Evolutionary conservation across 2,888 invertebrate species (phyloP).

Genomic region (Dynastes tityus): DNA sequence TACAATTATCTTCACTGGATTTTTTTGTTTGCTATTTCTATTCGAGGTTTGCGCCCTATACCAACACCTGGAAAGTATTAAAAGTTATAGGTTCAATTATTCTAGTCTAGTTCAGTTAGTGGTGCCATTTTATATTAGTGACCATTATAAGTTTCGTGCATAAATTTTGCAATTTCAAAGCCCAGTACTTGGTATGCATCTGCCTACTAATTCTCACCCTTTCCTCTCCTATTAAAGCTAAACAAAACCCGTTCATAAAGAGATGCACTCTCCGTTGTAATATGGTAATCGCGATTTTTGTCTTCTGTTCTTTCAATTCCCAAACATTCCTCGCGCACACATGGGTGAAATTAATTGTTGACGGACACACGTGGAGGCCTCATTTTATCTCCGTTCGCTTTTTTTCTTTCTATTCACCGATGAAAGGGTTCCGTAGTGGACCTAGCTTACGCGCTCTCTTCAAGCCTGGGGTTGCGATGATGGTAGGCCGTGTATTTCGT

Average conservation of each 20-base stretch:
- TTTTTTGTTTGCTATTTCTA: too few species aligned
- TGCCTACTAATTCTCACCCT: slow-evolving; percentile 20
- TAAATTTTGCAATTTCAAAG: background rate
- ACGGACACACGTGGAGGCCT: slow-evolving; percentile 37
- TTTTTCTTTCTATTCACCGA: slow-evolving; percentile 14
- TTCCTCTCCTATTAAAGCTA: background rate
- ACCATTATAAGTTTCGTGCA: background rate
- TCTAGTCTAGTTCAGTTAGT: too few species aligned
- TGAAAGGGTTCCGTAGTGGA: slow-evolving; percentile 13
- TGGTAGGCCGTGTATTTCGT: background rate
- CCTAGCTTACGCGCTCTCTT: slow-evolving; percentile 9
- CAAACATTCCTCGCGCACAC: background rate
- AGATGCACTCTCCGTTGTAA: slow-evolving; percentile 3
- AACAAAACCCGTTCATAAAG: slow-evolving; percentile 28
- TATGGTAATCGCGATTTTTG: slow-evolving; percentile 36
- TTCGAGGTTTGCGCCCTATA: too few species aligned
- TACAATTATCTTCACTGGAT: too few species aligned
- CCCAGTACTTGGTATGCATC: background rate
- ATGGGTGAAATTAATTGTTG: slow-evolving; percentile 26
- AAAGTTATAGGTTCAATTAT: too few species aligned
- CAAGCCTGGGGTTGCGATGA: slow-evolving; percentile 18
- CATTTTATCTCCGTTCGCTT: slow-evolving; percentile 8
- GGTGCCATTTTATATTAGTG: too few species aligned
- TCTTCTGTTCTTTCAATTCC: slow-evolving; percentile 1
- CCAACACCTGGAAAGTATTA: too few species aligned